Conservation (phyloP, 2,888 invertebrate genomes). For the Tetranychus truncatus region DNA sequence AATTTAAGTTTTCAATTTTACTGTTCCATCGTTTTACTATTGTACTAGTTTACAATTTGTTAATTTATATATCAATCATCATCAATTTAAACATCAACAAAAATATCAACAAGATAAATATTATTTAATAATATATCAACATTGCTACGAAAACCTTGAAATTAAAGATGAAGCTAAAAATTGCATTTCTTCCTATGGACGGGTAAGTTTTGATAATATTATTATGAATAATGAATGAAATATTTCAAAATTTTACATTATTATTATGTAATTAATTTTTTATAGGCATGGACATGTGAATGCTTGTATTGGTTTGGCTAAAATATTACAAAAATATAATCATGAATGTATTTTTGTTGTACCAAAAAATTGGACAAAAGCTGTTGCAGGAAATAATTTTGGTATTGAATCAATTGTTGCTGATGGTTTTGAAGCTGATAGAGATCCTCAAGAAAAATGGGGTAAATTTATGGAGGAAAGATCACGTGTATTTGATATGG, state of each 20-base stretch:
- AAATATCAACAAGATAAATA: no score
- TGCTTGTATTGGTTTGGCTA: constrained; percentile 3
- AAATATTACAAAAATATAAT: not conserved
- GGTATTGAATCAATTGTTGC: not conserved
- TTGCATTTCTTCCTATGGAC: not conserved
- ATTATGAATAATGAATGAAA: no score
- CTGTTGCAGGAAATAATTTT: not conserved
- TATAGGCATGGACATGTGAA: not conserved
- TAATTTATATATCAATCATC: no score
- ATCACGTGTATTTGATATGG: not conserved
- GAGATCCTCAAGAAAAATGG: not conserved
- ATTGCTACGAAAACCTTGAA: no score
- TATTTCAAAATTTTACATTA: no score
- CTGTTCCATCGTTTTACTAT: no score
- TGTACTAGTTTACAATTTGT: no score
- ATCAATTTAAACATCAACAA: no score
- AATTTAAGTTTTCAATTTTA: no score
- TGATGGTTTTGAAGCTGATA: not conserved
- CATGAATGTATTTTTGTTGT: constrained; percentile 7
- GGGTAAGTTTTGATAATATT: constrained; percentile 7
- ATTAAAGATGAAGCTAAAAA: not conserved
- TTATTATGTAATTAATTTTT: not conserved
- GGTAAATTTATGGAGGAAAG: not conserved
- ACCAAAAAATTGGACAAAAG: not conserved
- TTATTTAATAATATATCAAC: no score